These are phyloP conservation scores for Nomada fucata DNA, from an alignment of 2,888 invertebrate genomes.

Conservation along the genomic window DNA sequence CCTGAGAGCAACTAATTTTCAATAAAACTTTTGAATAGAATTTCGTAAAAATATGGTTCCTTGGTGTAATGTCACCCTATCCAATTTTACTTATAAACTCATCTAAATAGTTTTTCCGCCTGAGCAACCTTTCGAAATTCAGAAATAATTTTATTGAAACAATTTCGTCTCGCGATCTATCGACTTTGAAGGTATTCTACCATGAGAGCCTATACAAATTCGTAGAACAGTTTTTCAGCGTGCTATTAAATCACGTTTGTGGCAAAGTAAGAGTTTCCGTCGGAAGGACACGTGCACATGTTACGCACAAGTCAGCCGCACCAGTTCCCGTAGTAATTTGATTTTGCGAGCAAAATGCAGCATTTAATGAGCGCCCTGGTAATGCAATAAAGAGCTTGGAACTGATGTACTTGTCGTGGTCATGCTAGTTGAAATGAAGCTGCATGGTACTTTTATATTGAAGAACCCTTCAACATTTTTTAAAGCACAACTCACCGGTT, in stretches of 20 bases:
- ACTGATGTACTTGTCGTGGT: background rate
- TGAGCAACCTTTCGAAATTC: too few relatives aligned
- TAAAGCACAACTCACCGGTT: background rate
- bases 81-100: too few relatives aligned
- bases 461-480: background rate
- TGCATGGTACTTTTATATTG: background rate
- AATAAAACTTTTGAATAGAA: too few relatives aligned
- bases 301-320: slow-evolving; percentile 39
- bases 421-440: background rate
- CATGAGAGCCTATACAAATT: background rate
- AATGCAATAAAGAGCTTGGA: slow-evolving; percentile 35
- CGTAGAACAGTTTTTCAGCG: slow-evolving; percentile 1
- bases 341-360: slow-evolving; percentile 58
- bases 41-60: too few relatives aligned
- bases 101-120: too few relatives aligned
- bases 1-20: too few relatives aligned
- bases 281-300: background rate
- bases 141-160: background rate
- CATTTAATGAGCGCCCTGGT: slow-evolving; percentile 63
- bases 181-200: background rate
- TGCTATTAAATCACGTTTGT: slow-evolving; percentile 22
- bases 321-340: slow-evolving; percentile 57
- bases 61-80: too few relatives aligned
- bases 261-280: slow-evolving; percentile 8
- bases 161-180: too few relatives aligned